A percentile compares a stretch with the other conserved stretches of the same genome.
These are phyloP conservation scores for Chionis minor DNA, from an alignment of 2,113 vertebrate species.

Conservation along the genomic window DNA sequence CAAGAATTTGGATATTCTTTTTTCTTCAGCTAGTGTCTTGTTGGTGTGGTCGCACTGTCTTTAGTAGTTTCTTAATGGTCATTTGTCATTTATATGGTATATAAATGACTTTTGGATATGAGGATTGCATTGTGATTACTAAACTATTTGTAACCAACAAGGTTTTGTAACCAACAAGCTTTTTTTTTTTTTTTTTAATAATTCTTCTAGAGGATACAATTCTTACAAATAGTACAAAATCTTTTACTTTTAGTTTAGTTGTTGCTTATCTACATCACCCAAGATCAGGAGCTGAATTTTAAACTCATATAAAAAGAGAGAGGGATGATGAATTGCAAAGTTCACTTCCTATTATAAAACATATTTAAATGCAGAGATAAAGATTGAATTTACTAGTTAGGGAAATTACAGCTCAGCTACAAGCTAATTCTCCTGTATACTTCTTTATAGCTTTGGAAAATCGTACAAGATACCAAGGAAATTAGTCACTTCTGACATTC, in stretches of 20 bases:
- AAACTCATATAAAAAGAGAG: not conserved
- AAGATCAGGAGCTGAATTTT: not conserved
- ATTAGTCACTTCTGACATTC: constrained; percentile 19
- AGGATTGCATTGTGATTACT: not conserved
- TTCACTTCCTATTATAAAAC: constrained; percentile 10
- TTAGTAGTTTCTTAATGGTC: not conserved
- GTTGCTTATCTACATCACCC: not conserved
- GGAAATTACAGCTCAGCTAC: constrained; percentile 28
- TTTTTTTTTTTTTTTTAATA: not conserved
- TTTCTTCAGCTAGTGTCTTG: not conserved
- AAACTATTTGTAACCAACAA: not conserved
- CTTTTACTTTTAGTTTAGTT: not conserved
- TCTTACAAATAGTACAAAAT: not conserved
- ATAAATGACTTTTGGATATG: not conserved
- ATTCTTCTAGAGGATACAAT: not conserved
- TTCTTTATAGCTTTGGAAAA: constrained; percentile 9
- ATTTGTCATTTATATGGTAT: not conserved
- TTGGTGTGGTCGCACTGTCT: not conserved
- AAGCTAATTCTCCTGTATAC: constrained; percentile 3
- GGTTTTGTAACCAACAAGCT: no score
- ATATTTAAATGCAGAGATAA: constrained; percentile 11
- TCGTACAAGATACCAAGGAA: not conserved
- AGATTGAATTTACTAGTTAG: constrained; percentile 17
- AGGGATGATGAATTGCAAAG: not conserved
- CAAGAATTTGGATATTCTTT: not conserved